Evolutionary conservation across 2,113 vertebrate genomes (phyloP).

Genomic region (Podocnemis expansa): DNA sequence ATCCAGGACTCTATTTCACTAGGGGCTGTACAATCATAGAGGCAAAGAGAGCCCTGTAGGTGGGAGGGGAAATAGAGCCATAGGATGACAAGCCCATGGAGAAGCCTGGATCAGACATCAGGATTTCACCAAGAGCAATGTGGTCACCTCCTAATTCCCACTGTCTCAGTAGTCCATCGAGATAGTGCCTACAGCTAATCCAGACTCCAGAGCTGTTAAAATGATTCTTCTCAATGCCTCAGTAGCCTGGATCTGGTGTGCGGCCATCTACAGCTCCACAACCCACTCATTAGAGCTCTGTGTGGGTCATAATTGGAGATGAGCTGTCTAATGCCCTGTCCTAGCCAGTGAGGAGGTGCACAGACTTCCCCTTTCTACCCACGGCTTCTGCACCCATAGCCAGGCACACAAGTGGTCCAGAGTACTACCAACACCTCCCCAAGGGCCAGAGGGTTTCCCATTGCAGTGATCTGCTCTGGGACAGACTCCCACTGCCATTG

Average conservation of each 20-base stretch:
- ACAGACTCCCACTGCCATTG: not conserved
- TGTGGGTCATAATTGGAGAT: not conserved
- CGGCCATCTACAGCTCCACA: too few relatives aligned
- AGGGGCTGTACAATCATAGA: not conserved
- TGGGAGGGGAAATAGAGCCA: too few relatives aligned
- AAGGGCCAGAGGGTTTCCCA: not conserved
- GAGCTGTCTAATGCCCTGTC: not conserved
- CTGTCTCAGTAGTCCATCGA: rapidly evolving
- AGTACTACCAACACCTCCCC: not conserved
- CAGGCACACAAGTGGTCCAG: not conserved
- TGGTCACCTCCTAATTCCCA: too few relatives aligned
- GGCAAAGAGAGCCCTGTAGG: not conserved
- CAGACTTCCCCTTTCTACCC: not conserved
- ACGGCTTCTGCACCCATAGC: not conserved
- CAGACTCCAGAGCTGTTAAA: not conserved
- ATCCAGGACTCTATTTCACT: too few relatives aligned
- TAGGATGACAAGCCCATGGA: too few relatives aligned
- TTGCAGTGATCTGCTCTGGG: not conserved
- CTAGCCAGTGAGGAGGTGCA: rapidly evolving
- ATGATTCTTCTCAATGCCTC: not conserved
- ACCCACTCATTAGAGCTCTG: not conserved
- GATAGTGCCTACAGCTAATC: not conserved
- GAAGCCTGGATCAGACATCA: too few relatives aligned
- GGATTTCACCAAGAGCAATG: too few relatives aligned
- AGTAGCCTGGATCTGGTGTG: not conserved